Percentiles rank a stretch among this genome's conserved stretches.
These are phyloP conservation scores for Pristionchus entomophagus DNA, from an alignment of 2,888 invertebrate species.

Conservation along the genomic window DNA sequence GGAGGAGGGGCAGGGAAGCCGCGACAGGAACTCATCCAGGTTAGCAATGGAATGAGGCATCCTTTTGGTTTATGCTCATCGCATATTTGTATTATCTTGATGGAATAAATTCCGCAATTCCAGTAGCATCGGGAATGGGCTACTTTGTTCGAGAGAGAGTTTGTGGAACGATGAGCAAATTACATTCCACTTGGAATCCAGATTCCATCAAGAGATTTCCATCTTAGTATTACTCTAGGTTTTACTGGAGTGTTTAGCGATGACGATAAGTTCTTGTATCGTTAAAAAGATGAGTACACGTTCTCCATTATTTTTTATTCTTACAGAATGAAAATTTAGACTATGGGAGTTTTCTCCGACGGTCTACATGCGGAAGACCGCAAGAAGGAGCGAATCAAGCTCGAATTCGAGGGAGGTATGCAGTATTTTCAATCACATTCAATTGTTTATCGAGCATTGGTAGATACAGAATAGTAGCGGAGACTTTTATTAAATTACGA, in stretches of 20 bases:
- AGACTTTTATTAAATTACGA: too few species aligned
- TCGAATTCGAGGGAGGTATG: conserved; percentile 26
- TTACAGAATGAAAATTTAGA: too few species aligned
- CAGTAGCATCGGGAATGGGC: too few species aligned
- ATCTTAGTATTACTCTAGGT: conserved; percentile 45
- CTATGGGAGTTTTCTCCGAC: conserved; percentile 48
- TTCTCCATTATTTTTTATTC: not conserved
- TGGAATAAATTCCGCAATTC: not conserved
- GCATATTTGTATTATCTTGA: not conserved
- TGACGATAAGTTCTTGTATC: too few species aligned
- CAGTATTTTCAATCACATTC: not conserved
- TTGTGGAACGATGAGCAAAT: not conserved
- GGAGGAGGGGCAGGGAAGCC: conserved; percentile 44
- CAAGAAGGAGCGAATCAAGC: conserved; percentile 39
- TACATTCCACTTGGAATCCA: not conserved
- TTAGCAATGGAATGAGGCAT: conserved; percentile 32
- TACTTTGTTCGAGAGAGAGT: not conserved
- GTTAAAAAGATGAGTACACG: too few species aligned
- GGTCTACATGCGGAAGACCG: conserved; percentile 44
- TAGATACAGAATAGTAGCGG: too few species aligned
- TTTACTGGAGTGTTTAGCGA: not conserved
- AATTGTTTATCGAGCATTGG: too few species aligned
- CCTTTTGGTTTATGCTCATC: not conserved
- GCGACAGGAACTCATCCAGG: conserved; percentile 58
- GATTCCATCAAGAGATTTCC: not conserved